A percentile compares a stretch with the other conserved stretches of the same genome.
Conservation (phyloP, 2,888 invertebrate species). For the Xestia xanthographa region DNA sequence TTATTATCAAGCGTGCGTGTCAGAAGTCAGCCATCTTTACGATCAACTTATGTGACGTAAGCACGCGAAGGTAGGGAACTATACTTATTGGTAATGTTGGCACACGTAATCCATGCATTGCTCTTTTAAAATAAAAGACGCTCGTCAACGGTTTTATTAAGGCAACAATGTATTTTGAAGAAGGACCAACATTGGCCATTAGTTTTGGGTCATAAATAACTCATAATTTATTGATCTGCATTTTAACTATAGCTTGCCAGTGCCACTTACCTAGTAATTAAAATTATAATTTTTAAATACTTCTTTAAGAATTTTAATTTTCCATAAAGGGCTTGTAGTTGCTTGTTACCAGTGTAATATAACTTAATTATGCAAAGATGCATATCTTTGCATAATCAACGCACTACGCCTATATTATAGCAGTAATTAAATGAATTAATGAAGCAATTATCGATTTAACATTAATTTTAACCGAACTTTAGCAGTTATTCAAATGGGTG, state of each 20-base stretch:
- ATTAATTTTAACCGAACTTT: constrained; percentile 3
- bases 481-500: not conserved
- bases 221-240: constrained; percentile 9
- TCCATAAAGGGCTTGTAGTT: not conserved
- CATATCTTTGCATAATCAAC: constrained; percentile 5
- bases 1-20: constrained; percentile 63
- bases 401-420: constrained; percentile 18
- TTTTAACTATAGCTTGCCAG: not conserved
- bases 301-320: not conserved
- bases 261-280: not conserved
- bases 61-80: constrained; percentile 60
- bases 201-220: not conserved
- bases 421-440: constrained; percentile 42
- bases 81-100: constrained; percentile 38
- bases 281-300: constrained; percentile 16
- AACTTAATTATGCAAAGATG: constrained; percentile 33
- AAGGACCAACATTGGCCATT: not conserved
- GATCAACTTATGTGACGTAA: constrained; percentile 66
- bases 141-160: not conserved
- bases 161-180: constrained; percentile 14
- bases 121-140: constrained; percentile 7
- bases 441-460: constrained; percentile 36
- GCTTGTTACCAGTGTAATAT: constrained; percentile 7
- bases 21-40: constrained; percentile 63
- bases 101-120: constrained; percentile 39